Evolutionary conservation across 2,797 vertebrate genomes (phyloP), one percentile per base, ranked within the genome.

Genomic region (Anguilla megastoma): DNA sequence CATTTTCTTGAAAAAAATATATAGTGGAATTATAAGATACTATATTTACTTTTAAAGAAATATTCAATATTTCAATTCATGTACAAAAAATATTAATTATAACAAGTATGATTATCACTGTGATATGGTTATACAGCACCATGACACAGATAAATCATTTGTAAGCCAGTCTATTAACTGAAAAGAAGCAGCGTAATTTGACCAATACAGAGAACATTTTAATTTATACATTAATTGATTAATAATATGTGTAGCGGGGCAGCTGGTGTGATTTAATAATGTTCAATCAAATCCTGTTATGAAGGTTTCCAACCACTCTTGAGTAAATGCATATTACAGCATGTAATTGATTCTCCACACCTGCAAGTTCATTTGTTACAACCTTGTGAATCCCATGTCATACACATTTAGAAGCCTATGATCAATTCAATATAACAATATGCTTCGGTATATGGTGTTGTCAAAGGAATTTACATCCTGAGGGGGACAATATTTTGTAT

Each of bases 391-490:
- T n/a, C 27, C 27, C 69, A 74, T 74, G 27, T 30, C 10, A 16
- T 30, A 27, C 36, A 41, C 21, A 45, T 79, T 79, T 79, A 79
- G 36, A 41, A 79, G 12, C 69, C 8, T 74, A 30, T 2, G 30
- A 79, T 45, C 74, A 79, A 79, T 45, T 45, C 14, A 41, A 79
- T 79, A 45, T 79, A 79, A 45, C 27, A 71, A 71, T 71, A 30
- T 45, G 36, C 36, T 21, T 21, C 33, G 45, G 16, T 41, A 16
- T 41, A 45, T 21, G 36, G 16, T 45, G 14, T 74, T 41, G 2
- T 69, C 18, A 79, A 0, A 18, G 36, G 6, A 21, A 41, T 41
- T 79, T 1, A 41, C 21, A 36, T 41, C 30, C 33, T 36, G 36
- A 16, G 12, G 74, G 41, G 16, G 1, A 14, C 30, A 33, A 16